phyloP scores from a whole-genome alignment of 1,140 invertebrate genomes.

The Papilio dardanus region DNA sequence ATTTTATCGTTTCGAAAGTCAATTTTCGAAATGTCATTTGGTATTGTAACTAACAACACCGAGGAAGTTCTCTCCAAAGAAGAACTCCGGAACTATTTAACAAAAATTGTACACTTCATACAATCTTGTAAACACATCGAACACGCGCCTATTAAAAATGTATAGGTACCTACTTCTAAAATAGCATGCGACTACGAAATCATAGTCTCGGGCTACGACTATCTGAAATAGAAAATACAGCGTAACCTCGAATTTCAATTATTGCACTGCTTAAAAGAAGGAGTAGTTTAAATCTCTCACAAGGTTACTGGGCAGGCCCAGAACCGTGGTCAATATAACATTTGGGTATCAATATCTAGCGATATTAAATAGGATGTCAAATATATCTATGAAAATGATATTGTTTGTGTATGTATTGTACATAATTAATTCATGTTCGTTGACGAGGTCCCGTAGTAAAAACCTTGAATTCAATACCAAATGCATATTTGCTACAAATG shows the following conservation, averaged over 20 bases:
- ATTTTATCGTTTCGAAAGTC: too few relatives aligned
- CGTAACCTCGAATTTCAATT: neutral
- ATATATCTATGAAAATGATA: too few relatives aligned
- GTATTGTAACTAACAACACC: too few relatives aligned
- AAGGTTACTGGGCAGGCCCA: neutral
- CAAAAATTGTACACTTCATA: constrained; percentile 1
- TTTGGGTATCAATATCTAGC: too few relatives aligned
- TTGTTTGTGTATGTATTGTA: too few relatives aligned
- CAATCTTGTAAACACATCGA: neutral
- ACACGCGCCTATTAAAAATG: neutral
- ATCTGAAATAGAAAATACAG: constrained; percentile 19
- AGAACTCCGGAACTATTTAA: too few relatives aligned
- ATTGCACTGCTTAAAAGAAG: neutral
- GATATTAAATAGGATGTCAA: too few relatives aligned
- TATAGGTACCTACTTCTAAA: constrained; percentile 23
- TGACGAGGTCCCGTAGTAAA: neutral
- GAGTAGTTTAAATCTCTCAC: neutral
- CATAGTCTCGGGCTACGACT: constrained; percentile 14
- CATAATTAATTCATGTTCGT: too few relatives aligned
- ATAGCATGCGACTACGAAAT: constrained; percentile 13
- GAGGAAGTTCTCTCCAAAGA: too few relatives aligned
- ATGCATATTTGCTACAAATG: neutral
- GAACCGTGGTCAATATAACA: too few relatives aligned
- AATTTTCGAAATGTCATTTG: too few relatives aligned
- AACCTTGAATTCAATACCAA: constrained; percentile 15